A percentile compares a stretch with the other conserved stretches of the same genome.
Evolutionary conservation across 2,888 invertebrate genomes (phyloP).

Genomic region (Smittia sp.): DNA sequence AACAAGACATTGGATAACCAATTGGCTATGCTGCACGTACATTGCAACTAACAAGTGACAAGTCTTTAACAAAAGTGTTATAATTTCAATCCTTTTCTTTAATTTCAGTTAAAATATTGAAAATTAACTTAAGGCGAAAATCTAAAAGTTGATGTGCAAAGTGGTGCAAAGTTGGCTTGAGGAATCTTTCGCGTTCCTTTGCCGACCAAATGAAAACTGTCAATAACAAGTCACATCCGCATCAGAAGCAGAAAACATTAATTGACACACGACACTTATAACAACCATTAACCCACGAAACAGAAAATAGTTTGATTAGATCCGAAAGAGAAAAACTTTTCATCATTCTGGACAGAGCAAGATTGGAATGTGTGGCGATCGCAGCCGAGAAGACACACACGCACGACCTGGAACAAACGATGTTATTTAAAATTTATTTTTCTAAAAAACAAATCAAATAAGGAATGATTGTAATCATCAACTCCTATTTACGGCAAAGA

Average conservation of each 20-base stretch:
- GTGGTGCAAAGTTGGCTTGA: not conserved
- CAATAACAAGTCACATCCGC: slow-evolving; percentile 3
- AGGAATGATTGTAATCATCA: not conserved
- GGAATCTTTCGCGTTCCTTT: not conserved
- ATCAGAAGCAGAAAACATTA: not conserved
- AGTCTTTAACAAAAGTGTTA: slow-evolving; percentile 9
- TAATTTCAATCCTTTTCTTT: slow-evolving; percentile 36
- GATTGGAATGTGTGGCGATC: not conserved
- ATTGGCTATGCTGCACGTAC: slow-evolving; percentile 7
- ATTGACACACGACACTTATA: slow-evolving; percentile 19
- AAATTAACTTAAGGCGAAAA: not conserved
- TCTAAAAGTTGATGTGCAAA: slow-evolving; percentile 20
- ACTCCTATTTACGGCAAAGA: too few species aligned
- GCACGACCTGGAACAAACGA: slow-evolving; percentile 12
- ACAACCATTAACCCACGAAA: slow-evolving; percentile 6
- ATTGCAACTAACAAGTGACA: not conserved
- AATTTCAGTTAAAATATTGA: slow-evolving; percentile 39
- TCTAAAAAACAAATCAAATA: slow-evolving; percentile 23
- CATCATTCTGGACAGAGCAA: not conserved
- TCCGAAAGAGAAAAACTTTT: not conserved
- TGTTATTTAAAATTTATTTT: slow-evolving; percentile 40
- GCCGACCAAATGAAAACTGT: not conserved
- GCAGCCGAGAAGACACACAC: not conserved
- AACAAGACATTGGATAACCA: not conserved
- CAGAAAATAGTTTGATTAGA: not conserved